Evolutionary conservation across 2,888 invertebrate genomes (phyloP).

Genomic region (Aradus depressus): DNA sequence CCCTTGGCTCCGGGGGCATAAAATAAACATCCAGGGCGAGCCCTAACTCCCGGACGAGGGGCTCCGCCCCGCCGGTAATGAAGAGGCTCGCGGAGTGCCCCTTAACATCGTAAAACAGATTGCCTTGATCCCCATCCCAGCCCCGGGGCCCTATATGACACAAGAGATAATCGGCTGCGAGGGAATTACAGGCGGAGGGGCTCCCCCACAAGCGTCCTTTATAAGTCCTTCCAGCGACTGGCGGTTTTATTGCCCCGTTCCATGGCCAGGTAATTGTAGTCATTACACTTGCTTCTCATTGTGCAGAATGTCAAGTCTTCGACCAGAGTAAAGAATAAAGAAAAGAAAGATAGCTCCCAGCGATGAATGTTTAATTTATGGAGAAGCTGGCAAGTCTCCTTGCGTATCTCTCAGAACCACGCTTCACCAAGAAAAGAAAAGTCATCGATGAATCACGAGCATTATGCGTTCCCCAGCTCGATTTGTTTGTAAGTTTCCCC

Average conservation of each 20-base stretch:
- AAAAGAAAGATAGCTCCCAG: constrained; percentile 2
- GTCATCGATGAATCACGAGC: no score
- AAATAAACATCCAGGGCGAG: constrained; percentile 2
- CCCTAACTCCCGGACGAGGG: not conserved
- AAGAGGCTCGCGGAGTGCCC: no score
- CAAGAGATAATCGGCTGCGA: constrained; percentile 2
- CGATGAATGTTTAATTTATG: constrained; percentile 9
- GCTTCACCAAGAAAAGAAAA: no score
- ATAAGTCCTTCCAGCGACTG: not conserved
- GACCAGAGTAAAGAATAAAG: constrained; percentile 7
- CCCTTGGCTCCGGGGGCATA: no score
- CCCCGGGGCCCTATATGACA: not conserved
- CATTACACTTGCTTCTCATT: constrained; percentile 4
- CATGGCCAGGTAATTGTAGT: constrained; percentile 1
- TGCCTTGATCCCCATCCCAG: not conserved
- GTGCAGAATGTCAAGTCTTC: constrained; percentile 6
- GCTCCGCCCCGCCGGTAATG: no score
- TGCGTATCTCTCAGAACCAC: no score
- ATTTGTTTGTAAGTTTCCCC: no score
- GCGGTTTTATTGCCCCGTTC: not conserved
- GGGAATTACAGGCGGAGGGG: not conserved
- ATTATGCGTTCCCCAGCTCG: no score
- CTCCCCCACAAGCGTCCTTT: no score
- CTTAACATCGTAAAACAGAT: constrained; percentile 6
- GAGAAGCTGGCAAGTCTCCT: no score